Evolutionary conservation across 1,140 invertebrate genomes (phyloP).

Genomic region (Diabrotica undecimpunctata): DNA sequence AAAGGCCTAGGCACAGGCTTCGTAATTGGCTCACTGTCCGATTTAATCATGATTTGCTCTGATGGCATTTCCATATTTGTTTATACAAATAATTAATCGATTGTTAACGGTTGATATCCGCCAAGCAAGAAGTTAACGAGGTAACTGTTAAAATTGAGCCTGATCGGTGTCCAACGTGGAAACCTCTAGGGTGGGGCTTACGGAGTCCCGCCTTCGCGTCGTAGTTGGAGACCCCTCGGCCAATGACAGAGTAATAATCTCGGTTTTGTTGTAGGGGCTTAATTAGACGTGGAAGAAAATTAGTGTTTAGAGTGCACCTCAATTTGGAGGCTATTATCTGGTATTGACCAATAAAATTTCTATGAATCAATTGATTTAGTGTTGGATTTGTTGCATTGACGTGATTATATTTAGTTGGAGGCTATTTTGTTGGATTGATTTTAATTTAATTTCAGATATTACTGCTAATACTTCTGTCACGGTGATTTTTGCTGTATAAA

Average conservation of each 20-base stretch:
- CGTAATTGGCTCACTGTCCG: constrained; percentile 22
- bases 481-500: neutral
- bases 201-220: constrained; percentile 20
- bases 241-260: constrained; percentile 34
- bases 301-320: constrained; percentile 8
- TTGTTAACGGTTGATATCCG: neutral
- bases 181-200: constrained; percentile 19
- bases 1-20: constrained; percentile 46
- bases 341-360: constrained; percentile 18
- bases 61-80: constrained; percentile 30
- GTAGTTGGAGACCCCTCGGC: constrained; percentile 27
- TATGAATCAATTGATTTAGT: constrained; percentile 7
- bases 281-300: constrained; percentile 34
- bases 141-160: constrained; percentile 7
- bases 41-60: no score
- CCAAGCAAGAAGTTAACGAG: neutral
- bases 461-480: neutral
- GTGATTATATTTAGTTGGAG: neutral
- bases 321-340: constrained; percentile 12
- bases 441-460: neutral
- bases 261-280: constrained; percentile 34
- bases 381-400: neutral
- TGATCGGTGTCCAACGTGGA: constrained; percentile 9
- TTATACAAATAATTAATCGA: neutral
- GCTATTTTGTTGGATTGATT: neutral